Evolutionary conservation across 2,888 invertebrate species (phyloP).

Genomic region (Argyresthia albistria): DNA sequence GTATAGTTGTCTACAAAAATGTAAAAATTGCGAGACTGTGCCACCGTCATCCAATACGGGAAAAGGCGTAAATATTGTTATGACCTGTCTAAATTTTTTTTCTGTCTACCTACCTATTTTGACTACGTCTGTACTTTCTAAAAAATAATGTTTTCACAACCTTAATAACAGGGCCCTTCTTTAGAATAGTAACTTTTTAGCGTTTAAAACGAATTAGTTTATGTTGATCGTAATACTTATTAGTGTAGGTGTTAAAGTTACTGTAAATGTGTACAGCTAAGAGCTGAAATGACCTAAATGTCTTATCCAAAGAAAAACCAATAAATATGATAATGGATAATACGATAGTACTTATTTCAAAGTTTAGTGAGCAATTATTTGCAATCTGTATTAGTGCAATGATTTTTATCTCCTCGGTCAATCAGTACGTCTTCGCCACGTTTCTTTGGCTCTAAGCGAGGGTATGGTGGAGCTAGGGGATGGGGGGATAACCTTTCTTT

Average conservation of each 20-base stretch:
- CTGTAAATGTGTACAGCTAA: constrained; percentile 34
- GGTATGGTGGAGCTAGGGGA: too few relatives aligned
- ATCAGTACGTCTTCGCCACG: too few relatives aligned
- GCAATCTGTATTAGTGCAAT: background rate
- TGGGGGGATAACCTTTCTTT: too few relatives aligned
- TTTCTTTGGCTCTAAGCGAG: too few relatives aligned
- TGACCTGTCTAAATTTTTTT: too few relatives aligned
- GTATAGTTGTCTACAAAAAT: too few relatives aligned
- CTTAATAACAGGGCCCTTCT: constrained; percentile 17
- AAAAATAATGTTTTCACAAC: background rate
- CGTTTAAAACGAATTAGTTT: constrained; percentile 33
- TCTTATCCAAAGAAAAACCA: background rate
- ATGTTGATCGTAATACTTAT: constrained; percentile 1
- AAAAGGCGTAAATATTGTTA: too few relatives aligned
- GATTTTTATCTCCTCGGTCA: background rate
- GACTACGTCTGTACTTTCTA: too few relatives aligned
- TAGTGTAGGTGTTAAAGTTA: background rate
- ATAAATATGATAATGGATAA: background rate
- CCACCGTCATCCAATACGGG: too few relatives aligned
- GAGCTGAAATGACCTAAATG: constrained; percentile 33
- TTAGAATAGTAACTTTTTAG: constrained; percentile 16
- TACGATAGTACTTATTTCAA: background rate
- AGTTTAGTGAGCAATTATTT: background rate
- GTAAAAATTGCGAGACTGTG: too few relatives aligned
- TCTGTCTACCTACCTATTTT: too few relatives aligned